phyloP scores from a whole-genome alignment of 2,888 invertebrate species.

The Mayetiola destructor region DNA sequence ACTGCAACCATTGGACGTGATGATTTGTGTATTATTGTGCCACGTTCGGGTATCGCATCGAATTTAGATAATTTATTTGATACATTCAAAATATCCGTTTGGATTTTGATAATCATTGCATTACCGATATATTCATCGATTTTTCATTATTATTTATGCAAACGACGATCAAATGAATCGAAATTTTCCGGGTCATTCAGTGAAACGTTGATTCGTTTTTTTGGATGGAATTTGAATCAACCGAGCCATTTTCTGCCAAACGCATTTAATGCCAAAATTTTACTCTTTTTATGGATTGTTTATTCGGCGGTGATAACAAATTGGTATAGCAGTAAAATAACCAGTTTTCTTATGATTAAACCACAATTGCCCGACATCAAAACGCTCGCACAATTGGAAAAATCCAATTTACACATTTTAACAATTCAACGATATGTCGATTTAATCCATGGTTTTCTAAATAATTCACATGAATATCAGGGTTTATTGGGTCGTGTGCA shows the following conservation, averaged over 20 bases:
- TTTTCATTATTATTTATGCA: constrained; percentile 21
- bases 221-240: constrained; percentile 24
- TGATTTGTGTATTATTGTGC: constrained; percentile 41
- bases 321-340: constrained; percentile 31
- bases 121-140: constrained; percentile 22
- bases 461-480: constrained; percentile 23
- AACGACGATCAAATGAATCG: background rate
- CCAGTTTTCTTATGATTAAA: constrained; percentile 29
- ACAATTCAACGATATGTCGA: constrained; percentile 31
- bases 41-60: constrained; percentile 38
- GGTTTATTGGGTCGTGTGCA: background rate
- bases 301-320: constrained; percentile 30
- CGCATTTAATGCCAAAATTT: constrained; percentile 22
- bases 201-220: constrained; percentile 22
- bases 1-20: constrained; percentile 41
- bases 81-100: constrained; percentile 27
- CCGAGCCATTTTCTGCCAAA: constrained; percentile 22
- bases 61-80: constrained; percentile 36
- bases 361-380: constrained; percentile 28
- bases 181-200: background rate
- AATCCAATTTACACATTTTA: constrained; percentile 30
- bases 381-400: constrained; percentile 25
- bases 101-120: constrained; percentile 24
- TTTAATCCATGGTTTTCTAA: constrained; percentile 31
- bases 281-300: constrained; percentile 28